Evolutionary conservation across 1,140 invertebrate genomes (phyloP).

Genomic region (Aporrectodea caliginosa): DNA sequence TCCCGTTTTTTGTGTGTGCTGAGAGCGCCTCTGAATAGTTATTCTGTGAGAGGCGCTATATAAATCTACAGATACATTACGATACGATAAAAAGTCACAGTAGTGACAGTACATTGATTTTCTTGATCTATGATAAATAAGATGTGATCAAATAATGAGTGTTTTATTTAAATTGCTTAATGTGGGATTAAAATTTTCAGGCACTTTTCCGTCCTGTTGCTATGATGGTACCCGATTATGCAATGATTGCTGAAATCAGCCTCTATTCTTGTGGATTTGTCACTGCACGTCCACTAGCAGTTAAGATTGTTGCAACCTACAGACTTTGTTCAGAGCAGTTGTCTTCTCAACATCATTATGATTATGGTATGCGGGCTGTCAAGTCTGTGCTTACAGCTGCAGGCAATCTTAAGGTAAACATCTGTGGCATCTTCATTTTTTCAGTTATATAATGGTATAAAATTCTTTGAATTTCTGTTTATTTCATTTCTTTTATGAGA

Average conservation of each 20-base stretch:
- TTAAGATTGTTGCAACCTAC: constrained; percentile 93
- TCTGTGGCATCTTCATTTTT: neutral
- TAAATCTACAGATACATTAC: too few relatives aligned
- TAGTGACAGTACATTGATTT: too few relatives aligned
- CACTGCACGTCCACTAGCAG: constrained; percentile 75
- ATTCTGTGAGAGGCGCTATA: too few relatives aligned
- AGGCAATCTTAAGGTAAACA: constrained; percentile 61
- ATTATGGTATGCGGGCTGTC: constrained; percentile 73
- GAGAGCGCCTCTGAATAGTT: too few relatives aligned
- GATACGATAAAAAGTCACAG: too few relatives aligned
- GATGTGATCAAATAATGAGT: too few relatives aligned
- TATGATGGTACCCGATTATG: constrained; percentile 97
- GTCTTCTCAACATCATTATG: constrained; percentile 90
- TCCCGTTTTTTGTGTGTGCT: too few relatives aligned
- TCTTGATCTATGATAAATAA: too few relatives aligned
- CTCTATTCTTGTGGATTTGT: constrained; percentile 88
- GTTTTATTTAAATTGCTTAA: too few relatives aligned
- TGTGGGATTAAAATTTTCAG: constrained; percentile 30
- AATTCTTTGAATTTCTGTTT: too few relatives aligned
- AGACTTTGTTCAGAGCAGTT: constrained; percentile 85
- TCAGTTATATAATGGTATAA: neutral
- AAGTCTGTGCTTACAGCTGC: constrained; percentile 73
- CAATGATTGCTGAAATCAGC: constrained; percentile 87
- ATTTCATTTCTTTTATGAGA: neutral
- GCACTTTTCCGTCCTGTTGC: constrained; percentile 89